Conservation (phyloP, 2,888 invertebrate species). For the Macrosiphum euphorbiae region DNA sequence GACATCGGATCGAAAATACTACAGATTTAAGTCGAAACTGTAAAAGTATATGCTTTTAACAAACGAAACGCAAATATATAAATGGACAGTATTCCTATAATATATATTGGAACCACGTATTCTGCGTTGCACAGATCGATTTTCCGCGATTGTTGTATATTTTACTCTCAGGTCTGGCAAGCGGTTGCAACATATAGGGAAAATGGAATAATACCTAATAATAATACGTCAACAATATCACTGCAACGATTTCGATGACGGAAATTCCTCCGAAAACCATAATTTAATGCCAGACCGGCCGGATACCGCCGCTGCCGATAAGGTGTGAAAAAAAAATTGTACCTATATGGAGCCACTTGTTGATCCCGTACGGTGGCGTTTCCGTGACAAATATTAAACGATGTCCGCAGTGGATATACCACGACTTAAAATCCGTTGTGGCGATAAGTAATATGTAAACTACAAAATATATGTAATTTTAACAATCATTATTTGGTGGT, state of each 20-base stretch:
- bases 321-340: neutral
- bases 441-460: no score
- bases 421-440: no score
- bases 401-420: no score
- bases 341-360: neutral
- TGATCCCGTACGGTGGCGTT: no score
- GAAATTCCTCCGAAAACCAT: neutral
- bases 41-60: no score
- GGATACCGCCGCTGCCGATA: neutral
- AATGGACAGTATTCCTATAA: neutral
- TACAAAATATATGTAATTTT: no score
- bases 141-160: neutral
- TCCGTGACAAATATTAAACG: no score
- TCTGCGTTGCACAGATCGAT: neutral
- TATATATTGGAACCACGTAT: neutral
- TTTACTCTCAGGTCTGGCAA: neutral
- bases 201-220: neutral
- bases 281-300: neutral
- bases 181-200: neutral
- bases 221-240: neutral
- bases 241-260: neutral
- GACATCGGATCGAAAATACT: neutral
- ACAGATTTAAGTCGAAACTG: neutral
- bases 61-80: neutral
- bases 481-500: no score